Evolutionary conservation across 2,113 vertebrate genomes (phyloP).

Genomic region (Cebus imitator): DNA sequence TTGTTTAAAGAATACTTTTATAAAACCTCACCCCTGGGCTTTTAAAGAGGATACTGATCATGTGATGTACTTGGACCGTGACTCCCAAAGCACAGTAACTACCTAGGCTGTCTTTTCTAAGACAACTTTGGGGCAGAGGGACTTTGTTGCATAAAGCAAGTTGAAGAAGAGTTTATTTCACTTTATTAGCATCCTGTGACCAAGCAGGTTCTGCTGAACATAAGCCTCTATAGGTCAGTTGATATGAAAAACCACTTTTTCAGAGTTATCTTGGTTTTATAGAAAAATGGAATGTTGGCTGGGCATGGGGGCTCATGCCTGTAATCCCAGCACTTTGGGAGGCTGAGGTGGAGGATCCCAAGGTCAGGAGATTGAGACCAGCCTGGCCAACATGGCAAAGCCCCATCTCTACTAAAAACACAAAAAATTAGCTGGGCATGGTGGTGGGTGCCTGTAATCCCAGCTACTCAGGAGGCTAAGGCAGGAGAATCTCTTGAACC

Average conservation of each 20-base stretch:
- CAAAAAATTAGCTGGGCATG: too few species aligned
- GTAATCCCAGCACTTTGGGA: too few species aligned
- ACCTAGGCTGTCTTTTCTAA: background rate
- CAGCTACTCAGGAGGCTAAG: too few species aligned
- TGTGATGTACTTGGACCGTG: background rate
- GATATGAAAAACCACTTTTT: background rate
- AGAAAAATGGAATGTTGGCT: background rate
- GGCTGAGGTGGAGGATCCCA: too few species aligned
- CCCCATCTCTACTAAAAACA: too few species aligned
- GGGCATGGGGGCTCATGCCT: too few species aligned
- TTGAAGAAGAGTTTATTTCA: background rate
- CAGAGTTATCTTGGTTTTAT: background rate
- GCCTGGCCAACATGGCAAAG: too few species aligned
- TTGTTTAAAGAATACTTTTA: background rate
- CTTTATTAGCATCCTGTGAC: background rate
- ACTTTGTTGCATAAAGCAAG: background rate
- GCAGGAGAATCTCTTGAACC: too few species aligned
- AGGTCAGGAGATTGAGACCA: too few species aligned
- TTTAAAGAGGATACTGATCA: background rate
- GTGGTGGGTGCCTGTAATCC: too few species aligned
- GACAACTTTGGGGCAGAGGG: background rate
- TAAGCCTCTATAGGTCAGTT: background rate
- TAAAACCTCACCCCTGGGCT: background rate
- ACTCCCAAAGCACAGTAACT: background rate
- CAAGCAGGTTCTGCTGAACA: background rate